Conservation (phyloP, 2,888 invertebrate genomes). For the Tubulanus polymorphus region DNA sequence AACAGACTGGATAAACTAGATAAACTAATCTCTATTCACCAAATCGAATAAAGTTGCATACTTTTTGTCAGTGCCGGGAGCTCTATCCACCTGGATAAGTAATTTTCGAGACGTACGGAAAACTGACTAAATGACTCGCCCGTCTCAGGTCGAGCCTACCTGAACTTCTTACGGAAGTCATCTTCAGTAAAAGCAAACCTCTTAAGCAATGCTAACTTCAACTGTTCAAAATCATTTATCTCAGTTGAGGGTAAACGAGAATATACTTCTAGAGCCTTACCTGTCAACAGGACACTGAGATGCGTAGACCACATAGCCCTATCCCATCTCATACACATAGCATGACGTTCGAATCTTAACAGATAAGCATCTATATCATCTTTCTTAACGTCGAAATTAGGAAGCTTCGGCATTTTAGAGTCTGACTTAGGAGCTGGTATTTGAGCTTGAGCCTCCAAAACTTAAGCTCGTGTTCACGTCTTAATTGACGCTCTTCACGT, state of each 20-base stretch:
- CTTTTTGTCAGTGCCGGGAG: no score
- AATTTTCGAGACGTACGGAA: no score
- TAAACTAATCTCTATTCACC: no score
- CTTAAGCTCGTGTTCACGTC: no score
- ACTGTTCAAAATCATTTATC: not conserved
- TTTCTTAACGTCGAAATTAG: not conserved
- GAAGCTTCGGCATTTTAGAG: no score
- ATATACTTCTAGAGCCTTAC: not conserved
- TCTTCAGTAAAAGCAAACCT: not conserved
- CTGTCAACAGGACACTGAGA: not conserved
- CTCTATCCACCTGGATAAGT: no score
- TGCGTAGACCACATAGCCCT: not conserved
- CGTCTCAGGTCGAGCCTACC: not conserved
- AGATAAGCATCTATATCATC: not conserved
- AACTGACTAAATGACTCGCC: not conserved
- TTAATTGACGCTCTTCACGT: no score
- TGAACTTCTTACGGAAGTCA: not conserved
- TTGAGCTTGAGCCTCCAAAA: no score
- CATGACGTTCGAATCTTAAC: not conserved
- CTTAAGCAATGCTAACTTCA: not conserved
- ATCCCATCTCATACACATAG: not conserved
- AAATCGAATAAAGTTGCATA: no score
- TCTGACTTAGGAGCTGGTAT: no score
- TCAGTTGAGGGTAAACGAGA: not conserved
- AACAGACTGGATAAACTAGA: no score